Conservation (phyloP, 2,113 vertebrate genomes). For the Stigmatopora nigra region DNA sequence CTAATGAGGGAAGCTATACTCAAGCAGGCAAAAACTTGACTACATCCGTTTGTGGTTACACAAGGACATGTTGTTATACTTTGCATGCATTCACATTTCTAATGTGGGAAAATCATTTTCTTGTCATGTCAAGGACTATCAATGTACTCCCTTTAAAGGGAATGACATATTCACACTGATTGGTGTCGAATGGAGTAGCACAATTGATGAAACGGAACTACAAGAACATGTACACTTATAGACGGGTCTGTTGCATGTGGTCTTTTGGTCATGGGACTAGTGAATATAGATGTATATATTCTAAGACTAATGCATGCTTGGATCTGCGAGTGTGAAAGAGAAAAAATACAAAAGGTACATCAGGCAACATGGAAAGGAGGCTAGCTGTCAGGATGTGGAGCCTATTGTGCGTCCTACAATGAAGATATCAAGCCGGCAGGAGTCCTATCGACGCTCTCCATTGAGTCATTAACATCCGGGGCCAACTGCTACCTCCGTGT, state of each 20-base stretch:
- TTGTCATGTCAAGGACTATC: no score
- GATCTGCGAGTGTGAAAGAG: not conserved
- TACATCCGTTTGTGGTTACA: no score
- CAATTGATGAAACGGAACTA: not conserved
- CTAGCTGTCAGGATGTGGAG: constrained; percentile 56
- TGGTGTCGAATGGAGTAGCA: no score
- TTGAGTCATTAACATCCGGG: constrained; percentile 71
- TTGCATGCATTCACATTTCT: no score
- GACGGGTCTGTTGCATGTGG: constrained; percentile 6
- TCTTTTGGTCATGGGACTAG: constrained; percentile 17
- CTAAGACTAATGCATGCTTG: constrained; percentile 15
- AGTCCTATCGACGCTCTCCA: constrained; percentile 63
- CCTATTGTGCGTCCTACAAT: constrained; percentile 69
- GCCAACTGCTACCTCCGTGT: constrained; percentile 35
- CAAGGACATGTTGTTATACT: no score
- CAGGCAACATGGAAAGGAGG: constrained; percentile 47
- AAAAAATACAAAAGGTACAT: constrained; percentile 1
- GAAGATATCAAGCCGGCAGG: constrained; percentile 65
- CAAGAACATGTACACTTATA: not conserved
- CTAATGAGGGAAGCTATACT: no score
- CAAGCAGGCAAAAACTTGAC: no score
- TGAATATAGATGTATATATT: not conserved
- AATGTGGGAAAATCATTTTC: no score
- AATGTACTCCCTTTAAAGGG: no score
- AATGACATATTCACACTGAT: no score